Evolutionary conservation across 2,797 vertebrate species (phyloP).

Genomic region (Momotus momota): DNA sequence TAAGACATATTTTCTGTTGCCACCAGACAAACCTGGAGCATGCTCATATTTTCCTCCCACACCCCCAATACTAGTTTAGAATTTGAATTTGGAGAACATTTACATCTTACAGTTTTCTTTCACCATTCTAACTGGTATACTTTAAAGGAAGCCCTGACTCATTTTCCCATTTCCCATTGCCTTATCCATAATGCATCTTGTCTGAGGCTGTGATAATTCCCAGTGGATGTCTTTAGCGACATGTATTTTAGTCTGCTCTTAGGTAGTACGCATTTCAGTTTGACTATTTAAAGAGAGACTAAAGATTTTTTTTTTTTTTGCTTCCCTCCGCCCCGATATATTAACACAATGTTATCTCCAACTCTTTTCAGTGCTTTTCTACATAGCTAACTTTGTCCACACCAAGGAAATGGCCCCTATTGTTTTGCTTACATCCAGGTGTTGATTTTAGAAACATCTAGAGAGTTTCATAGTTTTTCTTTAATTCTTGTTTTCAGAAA

Average conservation of each 20-base stretch:
- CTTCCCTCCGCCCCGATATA: accelerated
- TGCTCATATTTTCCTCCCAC: neutral
- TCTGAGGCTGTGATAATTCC: neutral
- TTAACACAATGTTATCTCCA: neutral
- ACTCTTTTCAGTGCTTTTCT: neutral
- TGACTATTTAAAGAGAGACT: neutral
- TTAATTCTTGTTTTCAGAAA: neutral
- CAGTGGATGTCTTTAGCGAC: neutral
- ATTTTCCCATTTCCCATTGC: neutral
- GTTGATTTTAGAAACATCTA: neutral
- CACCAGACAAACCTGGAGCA: neutral
- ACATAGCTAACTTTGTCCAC: neutral
- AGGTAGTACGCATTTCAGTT: neutral
- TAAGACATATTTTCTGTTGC: neutral
- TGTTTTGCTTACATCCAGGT: neutral
- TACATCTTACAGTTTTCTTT: neutral
- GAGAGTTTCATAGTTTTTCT: neutral
- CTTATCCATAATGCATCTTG: neutral
- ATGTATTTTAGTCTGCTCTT: neutral
- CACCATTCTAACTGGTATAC: neutral
- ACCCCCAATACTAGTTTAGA: neutral
- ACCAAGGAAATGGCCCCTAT: neutral
- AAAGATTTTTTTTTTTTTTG: neutral
- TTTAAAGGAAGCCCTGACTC: neutral
- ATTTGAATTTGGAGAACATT: neutral